phyloP scores from a whole-genome alignment of 2,113 vertebrate species.

The Anas platyrhynchos region DNA sequence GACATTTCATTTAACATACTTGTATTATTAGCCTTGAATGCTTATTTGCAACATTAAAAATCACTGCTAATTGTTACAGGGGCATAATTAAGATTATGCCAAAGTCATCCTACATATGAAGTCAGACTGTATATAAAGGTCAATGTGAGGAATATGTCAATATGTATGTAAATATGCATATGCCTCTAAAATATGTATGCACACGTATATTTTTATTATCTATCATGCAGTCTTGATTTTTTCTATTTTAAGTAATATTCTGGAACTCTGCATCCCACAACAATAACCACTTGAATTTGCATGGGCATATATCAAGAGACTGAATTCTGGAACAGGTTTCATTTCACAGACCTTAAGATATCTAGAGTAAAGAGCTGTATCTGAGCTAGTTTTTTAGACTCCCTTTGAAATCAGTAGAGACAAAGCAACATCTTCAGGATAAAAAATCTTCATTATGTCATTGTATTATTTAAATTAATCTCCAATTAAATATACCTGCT shows the following conservation, averaged over 20 bases:
- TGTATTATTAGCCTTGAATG: constrained; percentile 79
- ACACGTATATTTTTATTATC: background rate
- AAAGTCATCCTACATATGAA: background rate
- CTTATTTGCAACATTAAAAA: constrained; percentile 74
- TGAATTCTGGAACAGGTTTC: background rate
- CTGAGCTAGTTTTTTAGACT: background rate
- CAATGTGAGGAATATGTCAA: background rate
- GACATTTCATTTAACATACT: constrained; percentile 81
- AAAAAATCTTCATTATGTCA: background rate
- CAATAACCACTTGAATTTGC: background rate
- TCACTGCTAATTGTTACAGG: constrained; percentile 71
- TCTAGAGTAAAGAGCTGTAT: background rate
- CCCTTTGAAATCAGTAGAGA: background rate
- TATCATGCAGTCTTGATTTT: background rate
- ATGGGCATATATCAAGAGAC: background rate
- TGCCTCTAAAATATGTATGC: background rate
- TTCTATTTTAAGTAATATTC: background rate
- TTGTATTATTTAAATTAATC: background rate
- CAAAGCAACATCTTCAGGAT: background rate
- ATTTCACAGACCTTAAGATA: background rate
- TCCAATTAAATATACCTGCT: background rate
- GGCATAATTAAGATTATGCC: constrained; percentile 33
- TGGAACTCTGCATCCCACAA: background rate
- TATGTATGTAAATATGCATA: background rate
- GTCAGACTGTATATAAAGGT: background rate